These are phyloP conservation scores for Dendropsophus ebraccatus DNA, from an alignment of 2,113 vertebrate genomes.

Conservation along the genomic window DNA sequence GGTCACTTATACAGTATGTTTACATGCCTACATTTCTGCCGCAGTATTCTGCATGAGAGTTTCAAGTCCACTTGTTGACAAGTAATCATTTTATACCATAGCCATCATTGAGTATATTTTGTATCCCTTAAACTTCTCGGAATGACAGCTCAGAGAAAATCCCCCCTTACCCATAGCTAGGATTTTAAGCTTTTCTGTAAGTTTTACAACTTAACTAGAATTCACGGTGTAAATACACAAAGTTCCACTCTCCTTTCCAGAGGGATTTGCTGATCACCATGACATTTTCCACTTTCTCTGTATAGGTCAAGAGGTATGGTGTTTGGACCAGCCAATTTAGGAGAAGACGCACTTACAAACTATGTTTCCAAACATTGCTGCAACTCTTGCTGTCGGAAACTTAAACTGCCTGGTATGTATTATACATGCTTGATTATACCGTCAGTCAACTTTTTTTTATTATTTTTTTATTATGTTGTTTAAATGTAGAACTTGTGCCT, in stretches of 20 bases:
- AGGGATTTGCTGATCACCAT: conserved; percentile 16
- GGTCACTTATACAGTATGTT: neutral
- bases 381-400: conserved; percentile 83
- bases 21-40: neutral
- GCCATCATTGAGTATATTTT: neutral
- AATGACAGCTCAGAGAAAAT: neutral
- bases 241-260: neutral
- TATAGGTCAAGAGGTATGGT: conserved; percentile 83
- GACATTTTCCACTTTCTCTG: conserved; percentile 61
- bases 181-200: conserved; percentile 30
- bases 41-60: neutral
- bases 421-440: conserved; percentile 44
- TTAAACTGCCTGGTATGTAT: conserved; percentile 85
- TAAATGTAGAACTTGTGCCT: conserved; percentile 59
- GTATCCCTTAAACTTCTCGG: conserved; percentile 7
- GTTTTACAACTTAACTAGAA: conserved; percentile 17
- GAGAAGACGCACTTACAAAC: conserved; percentile 84
- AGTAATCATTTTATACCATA: conserved; percentile 10
- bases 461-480: conserved; percentile 27
- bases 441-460: conserved; percentile 14
- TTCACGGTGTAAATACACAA: conserved; percentile 7
- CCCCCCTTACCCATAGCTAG: conserved; percentile 27
- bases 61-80: neutral
- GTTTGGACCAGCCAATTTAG: conserved; percentile 92
- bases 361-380: conserved; percentile 92